Base-by-base conservation (phyloP, 2,888 invertebrate species). In the Ptilodon capucinus region DNA sequence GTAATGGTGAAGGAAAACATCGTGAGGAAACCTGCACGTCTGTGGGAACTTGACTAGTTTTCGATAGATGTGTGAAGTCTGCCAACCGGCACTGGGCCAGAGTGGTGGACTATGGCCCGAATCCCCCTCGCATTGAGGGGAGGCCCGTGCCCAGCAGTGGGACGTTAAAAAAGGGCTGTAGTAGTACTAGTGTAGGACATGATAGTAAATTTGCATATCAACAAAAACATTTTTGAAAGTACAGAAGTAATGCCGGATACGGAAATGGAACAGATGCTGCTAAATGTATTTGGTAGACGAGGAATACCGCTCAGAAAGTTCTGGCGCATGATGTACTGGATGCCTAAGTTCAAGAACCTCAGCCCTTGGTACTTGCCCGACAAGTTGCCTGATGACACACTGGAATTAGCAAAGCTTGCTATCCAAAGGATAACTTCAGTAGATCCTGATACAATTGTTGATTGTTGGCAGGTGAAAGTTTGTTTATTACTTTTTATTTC, bases 281-380 rank as follows among this genome's bases (percentile, higher is more conserved):
- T 95, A 1, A 96, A 95, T 70, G 93, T 95, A 40, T 99, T 99
- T 85, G 99, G 99, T 0, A 86, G 86, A 17, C 89, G 94, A 57
- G 96, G 96, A 0, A 92, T 93, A 71, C 95, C 96, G 0, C 74
- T 95, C 4, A 88, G 95, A 46, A 96, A 95, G 71, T 95, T 92
- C 71, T 95, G 95, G 95, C 91, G 95, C 9, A 95, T 96, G 95
- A 93, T 95, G 93, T 96, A 96, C 70, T 96, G 96, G 96, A 95
- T 96, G 95, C 98, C 99, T 0, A 99, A 99, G 81, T 97, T 99
- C 76, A 96, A 95, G 74, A 95, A 98, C 75, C 81, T 95, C 0
- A 96, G 96, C 46, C 98, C 98, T 0, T 98, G 97, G 95, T 93
- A 93, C 4, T 80, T 96, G 44, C 97, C 97, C 0, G 92, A 94